phyloP scores from a whole-genome alignment of 2,113 vertebrate genomes.

The Platycercus adscitus region DNA sequence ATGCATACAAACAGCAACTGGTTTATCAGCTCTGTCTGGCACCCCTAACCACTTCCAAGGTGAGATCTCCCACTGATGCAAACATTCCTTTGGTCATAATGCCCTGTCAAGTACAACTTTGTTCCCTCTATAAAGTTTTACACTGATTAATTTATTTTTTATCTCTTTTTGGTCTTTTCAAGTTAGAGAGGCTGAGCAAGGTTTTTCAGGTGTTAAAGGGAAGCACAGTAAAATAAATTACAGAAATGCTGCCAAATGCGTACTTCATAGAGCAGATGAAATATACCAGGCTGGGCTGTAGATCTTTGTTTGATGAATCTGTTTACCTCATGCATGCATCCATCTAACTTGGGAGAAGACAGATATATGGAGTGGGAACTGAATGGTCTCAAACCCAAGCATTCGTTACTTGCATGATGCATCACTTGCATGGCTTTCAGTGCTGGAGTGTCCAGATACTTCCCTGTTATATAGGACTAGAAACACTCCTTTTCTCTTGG shows the following conservation, averaged over 20 bases:
- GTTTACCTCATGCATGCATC: constrained; percentile 17
- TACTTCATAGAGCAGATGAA: constrained; percentile 10
- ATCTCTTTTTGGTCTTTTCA: neutral
- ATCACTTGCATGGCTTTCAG: neutral
- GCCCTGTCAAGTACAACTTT: neutral
- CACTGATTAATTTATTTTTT: neutral
- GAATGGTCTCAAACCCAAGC: neutral
- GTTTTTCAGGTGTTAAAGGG: neutral
- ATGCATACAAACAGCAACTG: neutral
- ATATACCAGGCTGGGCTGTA: neutral
- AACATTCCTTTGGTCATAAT: neutral
- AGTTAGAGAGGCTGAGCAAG: neutral
- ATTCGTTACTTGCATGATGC: neutral
- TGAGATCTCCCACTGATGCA: neutral
- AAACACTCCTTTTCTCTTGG: neutral
- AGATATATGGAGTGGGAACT: constrained; percentile 18
- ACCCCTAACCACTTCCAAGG: neutral
- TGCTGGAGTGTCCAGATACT: neutral
- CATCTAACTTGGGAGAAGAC: neutral
- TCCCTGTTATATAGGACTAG: neutral
- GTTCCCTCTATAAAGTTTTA: neutral
- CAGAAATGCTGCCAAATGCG: neutral
- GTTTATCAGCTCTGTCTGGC: neutral
- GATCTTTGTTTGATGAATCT: constrained; percentile 53
- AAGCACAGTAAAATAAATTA: neutral